Evolutionary conservation across 2,113 vertebrate genomes (phyloP), one percentile per base, ranked within the genome.

Genomic region (Notarius quadriscutis): DNA sequence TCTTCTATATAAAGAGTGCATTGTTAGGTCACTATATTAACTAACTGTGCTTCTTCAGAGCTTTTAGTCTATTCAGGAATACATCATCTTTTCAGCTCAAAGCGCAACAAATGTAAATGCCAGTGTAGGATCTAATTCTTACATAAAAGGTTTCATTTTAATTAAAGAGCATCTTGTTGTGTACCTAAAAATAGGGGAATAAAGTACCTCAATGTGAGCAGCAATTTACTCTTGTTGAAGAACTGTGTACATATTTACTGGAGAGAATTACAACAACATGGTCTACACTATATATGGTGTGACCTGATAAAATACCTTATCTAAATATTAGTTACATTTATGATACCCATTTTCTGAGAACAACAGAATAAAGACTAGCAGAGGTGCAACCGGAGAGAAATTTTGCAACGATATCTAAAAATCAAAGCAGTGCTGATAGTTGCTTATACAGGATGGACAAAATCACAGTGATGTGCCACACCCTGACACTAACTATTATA

Each of bases 21-120:
- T 94, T 95, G 95, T 94, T 93, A 84, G 89, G 87, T 94, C 93
- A 94, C 95, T 94, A 96, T 95, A 94, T 91, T 94, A 93, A 93
- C 93, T 87, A 92, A 94, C 91, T 92, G 91, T 91, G 91, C 90
- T 90, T 92, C 90, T 94, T 94, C 89, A 92, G 88, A 93, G 90
- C 90, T 92, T 89, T 94, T 93, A 91, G 92, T 86, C 41, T 27
- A 75, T 87, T 93, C 82, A 79, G 63, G 92, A 87, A 94, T 92
- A 92, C 91, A 91, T 95, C 94, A 94, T 92, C 94, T 94, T 93
- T 91, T 81, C 79, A 91, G 92, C 90, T 93, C 90, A 91, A 87
- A 87, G 83, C 67, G 74, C 81, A 92, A 93, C 94, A 94, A 91
- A 85, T 86, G 89, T 88, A 89, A 75, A 84, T 84, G 82, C 63